Evolutionary conservation across 2,113 vertebrate species (phyloP).

Genomic region (Megaceryle maxima): DNA sequence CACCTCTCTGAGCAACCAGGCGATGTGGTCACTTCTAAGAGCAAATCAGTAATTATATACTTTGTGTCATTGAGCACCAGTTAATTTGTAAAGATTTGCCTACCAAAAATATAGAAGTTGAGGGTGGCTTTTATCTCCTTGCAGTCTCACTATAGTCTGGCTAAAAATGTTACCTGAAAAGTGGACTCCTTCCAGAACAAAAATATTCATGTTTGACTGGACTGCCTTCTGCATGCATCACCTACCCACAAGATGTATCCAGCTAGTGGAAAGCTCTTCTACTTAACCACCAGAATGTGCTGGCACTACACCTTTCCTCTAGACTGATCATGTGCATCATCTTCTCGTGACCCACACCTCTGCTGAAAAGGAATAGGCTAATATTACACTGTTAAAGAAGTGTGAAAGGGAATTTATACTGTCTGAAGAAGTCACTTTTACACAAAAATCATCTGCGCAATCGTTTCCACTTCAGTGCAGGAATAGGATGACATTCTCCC

Average conservation of each 20-base stretch:
- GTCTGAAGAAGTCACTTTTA: background rate
- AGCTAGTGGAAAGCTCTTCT: background rate
- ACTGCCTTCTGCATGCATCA: rapidly evolving
- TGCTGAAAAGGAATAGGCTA: background rate
- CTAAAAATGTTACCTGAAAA: background rate
- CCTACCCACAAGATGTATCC: background rate
- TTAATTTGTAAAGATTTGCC: background rate
- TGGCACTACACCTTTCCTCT: background rate
- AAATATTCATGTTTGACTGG: background rate
- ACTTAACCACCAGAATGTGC: background rate
- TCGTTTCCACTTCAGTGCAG: background rate
- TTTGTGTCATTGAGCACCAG: background rate
- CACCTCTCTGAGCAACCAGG: background rate
- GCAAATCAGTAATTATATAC: background rate
- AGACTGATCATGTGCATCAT: background rate
- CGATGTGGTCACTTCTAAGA: background rate
- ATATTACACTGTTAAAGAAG: background rate
- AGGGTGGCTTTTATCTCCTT: background rate
- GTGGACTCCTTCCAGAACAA: background rate
- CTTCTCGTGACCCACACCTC: background rate
- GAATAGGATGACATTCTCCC: background rate
- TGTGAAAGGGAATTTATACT: background rate
- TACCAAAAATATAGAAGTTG: background rate
- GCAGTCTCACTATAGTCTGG: background rate
- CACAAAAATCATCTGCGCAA: rapidly evolving